A percentile compares a stretch with the other conserved stretches of the same genome.
These are phyloP conservation scores for Rallus limicola DNA, from an alignment of 2,113 vertebrate genomes.

Conservation along the genomic window DNA sequence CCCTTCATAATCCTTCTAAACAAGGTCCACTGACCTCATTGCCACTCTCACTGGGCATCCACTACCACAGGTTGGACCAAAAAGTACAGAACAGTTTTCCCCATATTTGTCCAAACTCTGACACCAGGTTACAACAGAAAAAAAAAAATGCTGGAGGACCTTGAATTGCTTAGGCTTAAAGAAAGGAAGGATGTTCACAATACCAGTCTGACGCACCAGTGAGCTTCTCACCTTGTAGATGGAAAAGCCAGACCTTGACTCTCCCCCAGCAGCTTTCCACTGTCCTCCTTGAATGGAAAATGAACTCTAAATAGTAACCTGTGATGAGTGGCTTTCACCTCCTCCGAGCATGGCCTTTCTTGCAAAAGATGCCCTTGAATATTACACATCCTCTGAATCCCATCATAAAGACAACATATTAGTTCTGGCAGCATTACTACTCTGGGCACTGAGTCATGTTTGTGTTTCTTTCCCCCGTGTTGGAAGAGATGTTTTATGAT, in stretches of 20 bases:
- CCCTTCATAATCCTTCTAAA: background rate
- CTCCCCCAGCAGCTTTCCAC: background rate
- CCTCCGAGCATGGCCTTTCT: background rate
- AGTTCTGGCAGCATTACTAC: background rate
- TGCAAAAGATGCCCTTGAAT: background rate
- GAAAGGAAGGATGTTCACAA: conserved; percentile 20
- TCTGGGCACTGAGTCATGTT: background rate
- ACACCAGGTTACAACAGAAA: background rate
- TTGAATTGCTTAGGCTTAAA: background rate
- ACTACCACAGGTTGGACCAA: background rate
- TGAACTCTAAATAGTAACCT: background rate
- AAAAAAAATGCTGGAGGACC: background rate
- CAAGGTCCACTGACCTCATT: background rate
- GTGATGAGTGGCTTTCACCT: background rate
- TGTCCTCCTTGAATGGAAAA: background rate
- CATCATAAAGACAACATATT: background rate
- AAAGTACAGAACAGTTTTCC: background rate
- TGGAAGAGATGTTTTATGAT: background rate
- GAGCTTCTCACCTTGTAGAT: background rate
- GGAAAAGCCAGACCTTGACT: background rate
- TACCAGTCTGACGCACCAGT: background rate
- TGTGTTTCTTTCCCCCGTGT: background rate
- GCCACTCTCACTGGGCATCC: background rate
- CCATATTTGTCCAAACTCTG: background rate
- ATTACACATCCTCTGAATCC: background rate